phyloP scores from a whole-genome alignment of 1,140 invertebrate genomes.

The Drosophila ananassae region DNA sequence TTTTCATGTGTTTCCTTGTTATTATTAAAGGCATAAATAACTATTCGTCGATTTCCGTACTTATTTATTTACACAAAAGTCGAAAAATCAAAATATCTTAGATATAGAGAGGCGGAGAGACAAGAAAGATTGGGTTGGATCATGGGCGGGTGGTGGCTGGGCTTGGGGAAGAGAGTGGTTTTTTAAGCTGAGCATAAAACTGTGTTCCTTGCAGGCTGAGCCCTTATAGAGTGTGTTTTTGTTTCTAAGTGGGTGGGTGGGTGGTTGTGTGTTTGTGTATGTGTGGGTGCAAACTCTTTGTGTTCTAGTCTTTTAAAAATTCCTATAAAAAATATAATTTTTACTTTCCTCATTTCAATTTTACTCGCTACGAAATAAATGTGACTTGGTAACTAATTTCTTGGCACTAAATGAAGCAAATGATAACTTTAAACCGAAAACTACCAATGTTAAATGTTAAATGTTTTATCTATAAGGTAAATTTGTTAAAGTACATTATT shows the following conservation, averaged over 20 bases:
- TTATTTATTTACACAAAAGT: constrained; percentile 65
- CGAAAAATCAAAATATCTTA: constrained; percentile 48
- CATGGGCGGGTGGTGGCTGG: constrained; percentile 4
- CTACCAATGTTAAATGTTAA: constrained; percentile 42
- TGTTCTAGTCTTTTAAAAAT: constrained; percentile 56
- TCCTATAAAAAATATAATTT: constrained; percentile 77
- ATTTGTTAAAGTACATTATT: constrained; percentile 55
- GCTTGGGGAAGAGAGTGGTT: constrained; percentile 10
- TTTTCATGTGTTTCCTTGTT: constrained; percentile 53
- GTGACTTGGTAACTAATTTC: constrained; percentile 56
- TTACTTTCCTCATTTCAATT: constrained; percentile 43
- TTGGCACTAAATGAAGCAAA: constrained; percentile 63
- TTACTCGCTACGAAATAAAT: constrained; percentile 59
- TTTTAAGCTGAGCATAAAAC: constrained; percentile 50
- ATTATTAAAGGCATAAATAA: constrained; percentile 69
- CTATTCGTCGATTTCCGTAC: constrained; percentile 57
- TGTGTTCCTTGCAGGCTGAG: constrained; percentile 56
- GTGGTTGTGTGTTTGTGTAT: constrained; percentile 9
- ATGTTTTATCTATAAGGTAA: constrained; percentile 54
- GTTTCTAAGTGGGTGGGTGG: constrained; percentile 23
- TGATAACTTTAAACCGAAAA: constrained; percentile 39
- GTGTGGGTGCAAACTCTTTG: constrained; percentile 28
- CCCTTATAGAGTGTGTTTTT: constrained; percentile 39
- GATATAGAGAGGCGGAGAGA: constrained; percentile 29
- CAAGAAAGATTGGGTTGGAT: constrained; percentile 3